Percentiles rank a stretch among this genome's conserved stretches.
Conservation (phyloP, 2,888 invertebrate genomes). For the Villa cingulata region DNA sequence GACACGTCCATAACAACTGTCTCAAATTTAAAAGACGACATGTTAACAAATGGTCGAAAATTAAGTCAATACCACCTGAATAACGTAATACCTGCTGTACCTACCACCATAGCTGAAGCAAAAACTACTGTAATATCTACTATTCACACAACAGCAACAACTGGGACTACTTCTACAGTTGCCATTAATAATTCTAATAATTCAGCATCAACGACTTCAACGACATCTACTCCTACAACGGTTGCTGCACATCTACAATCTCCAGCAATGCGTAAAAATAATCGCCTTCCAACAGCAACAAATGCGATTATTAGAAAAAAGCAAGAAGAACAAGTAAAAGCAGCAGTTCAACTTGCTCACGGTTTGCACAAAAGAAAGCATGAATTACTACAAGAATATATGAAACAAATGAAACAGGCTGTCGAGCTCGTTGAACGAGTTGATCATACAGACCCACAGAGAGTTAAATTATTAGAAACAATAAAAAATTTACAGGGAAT, state of each 20-base stretch:
- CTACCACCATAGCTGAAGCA: constrained; percentile 21
- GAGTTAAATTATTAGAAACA: constrained; percentile 59
- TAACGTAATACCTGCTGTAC: constrained; percentile 29
- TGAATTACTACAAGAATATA: constrained; percentile 71
- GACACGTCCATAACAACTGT: not conserved
- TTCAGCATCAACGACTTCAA: constrained; percentile 18
- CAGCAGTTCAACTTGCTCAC: constrained; percentile 60
- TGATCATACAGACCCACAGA: constrained; percentile 56
- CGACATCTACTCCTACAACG: constrained; percentile 11
- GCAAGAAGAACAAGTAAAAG: constrained; percentile 60
- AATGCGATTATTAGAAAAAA: constrained; percentile 58
- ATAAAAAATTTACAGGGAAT: constrained; percentile 71
- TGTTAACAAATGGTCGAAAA: constrained; percentile 21
- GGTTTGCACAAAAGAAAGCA: constrained; percentile 76
- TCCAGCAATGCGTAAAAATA: constrained; percentile 37
- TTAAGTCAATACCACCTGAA: constrained; percentile 34
- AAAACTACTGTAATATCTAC: constrained; percentile 7
- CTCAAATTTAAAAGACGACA: constrained; percentile 14
- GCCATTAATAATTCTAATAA: constrained; percentile 8
- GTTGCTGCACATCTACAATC: constrained; percentile 18
- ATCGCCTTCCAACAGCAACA: constrained; percentile 44
- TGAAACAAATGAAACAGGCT: constrained; percentile 74
- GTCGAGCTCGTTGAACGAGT: constrained; percentile 70
- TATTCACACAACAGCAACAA: constrained; percentile 10
- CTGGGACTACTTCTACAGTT: constrained; percentile 16